Evolutionary conservation across 1,140 invertebrate genomes (phyloP), one percentile per base, ranked within the genome.

Genomic region (Tetramorium alpestre): DNA sequence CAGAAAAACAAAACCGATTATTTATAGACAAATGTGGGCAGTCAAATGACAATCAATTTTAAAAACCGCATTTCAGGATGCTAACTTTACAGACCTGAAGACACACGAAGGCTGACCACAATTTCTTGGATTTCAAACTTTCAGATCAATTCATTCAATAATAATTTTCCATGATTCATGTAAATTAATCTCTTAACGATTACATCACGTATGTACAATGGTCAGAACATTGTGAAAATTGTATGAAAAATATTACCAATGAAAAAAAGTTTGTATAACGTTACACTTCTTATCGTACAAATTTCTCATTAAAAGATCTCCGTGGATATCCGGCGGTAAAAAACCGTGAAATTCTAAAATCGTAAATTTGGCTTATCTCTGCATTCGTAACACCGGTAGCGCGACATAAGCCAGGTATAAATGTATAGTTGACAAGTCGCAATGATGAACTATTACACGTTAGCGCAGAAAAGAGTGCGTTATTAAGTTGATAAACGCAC

Each of bases 401-500:
- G 47, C 13, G 38, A 82, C n/a, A 49, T 16, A 3, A 69, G 28
- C 3, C 60, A 25, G 6, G 4, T 38, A 64, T n/a, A 49, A 38
- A 44, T 47, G 58, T 47, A 51, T 16, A 38, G 51, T n/a, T 65
- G 49, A 75, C 13, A 16, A 76, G 18, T 33, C 18, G 16, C 28
- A 70, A 70, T 49, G 69, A 87, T 75, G 70, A 81, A 76, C 18
- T 22, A 33, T 60, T 75, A 73, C 51, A 47, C 5, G 38, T 1
- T 5, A 11, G 25, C 22, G 22, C 6, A 25, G 22, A 41, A 73
- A 47, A 75, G 64, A 81, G 56, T 75, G 54, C 25, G 54, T 62
- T 84, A 84, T 73, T 75, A 75, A 75, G 54, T 62, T 84, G 80
- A 84, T 84, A 75, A 84, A 75, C 54, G 25, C 13, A 28, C 25